A percentile compares a stretch with the other conserved stretches of the same genome.
phyloP scores from a whole-genome alignment of 1,140 invertebrate genomes.

The Neomicropteryx cornuta region DNA sequence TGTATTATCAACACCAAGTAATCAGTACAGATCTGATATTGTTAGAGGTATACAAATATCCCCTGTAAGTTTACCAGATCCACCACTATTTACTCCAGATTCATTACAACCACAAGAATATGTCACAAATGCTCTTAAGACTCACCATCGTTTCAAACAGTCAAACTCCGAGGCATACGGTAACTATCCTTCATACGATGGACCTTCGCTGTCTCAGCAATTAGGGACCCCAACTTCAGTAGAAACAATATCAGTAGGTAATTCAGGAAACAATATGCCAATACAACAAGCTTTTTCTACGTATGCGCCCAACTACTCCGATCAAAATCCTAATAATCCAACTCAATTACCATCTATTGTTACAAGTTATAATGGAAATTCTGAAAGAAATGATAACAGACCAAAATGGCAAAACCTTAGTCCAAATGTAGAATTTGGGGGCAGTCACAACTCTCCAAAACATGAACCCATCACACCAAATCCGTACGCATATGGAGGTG shows the following conservation, averaged over 20 bases:
- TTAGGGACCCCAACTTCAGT: no score
- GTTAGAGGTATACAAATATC: slow-evolving; percentile 14
- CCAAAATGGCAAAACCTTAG: slow-evolving; percentile 18
- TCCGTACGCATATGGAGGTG: slow-evolving; percentile 19
- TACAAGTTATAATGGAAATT: slow-evolving; percentile 15
- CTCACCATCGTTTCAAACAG: slow-evolving; percentile 30
- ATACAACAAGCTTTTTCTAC: no score
- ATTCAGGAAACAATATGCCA: no score
- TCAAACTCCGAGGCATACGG: no score
- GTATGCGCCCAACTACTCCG: slow-evolving; percentile 11
- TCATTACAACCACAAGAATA: slow-evolving; percentile 28
- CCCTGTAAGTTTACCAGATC: slow-evolving; percentile 11
- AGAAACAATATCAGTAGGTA: no score
- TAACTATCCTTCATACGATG: no score
- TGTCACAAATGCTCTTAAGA: slow-evolving; percentile 32
- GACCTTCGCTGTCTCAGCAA: no score
- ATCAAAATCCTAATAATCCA: slow-evolving; percentile 10
- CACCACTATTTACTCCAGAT: slow-evolving; percentile 9
- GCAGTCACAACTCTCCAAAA: no score
- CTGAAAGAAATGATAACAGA: slow-evolving; percentile 19
- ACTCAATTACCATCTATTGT: slow-evolving; percentile 6
- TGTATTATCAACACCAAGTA: slow-evolving; percentile 10
- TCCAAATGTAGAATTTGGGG: no score
- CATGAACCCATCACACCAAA: slow-evolving; percentile 11
- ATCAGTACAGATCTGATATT: slow-evolving; percentile 7